Conservation (phyloP, 2,888 invertebrate species). For the Pristionchus exspectatus region DNA sequence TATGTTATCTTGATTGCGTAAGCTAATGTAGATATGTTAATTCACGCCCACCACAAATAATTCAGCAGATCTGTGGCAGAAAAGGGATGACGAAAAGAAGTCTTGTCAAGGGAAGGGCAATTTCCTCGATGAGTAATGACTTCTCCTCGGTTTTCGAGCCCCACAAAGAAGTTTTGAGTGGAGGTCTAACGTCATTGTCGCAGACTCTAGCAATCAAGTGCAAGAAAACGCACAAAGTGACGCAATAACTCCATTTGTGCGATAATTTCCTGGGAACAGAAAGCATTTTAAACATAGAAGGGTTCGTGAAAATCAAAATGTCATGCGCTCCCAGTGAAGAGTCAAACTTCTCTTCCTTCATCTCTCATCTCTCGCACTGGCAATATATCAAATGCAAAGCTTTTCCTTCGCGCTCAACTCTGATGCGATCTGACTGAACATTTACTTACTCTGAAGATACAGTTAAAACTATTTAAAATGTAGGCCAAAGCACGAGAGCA, state of each 20-base stretch:
- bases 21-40: no score
- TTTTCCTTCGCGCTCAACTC: neutral
- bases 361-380: neutral
- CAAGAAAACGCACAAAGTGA: neutral
- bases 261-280: neutral
- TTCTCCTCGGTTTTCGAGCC: neutral
- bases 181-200: neutral
- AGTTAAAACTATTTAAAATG: neutral
- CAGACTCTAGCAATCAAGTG: neutral
- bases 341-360: neutral
- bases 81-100: neutral
- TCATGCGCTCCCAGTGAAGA: neutral
- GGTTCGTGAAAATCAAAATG: neutral
- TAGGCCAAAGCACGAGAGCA: neutral
- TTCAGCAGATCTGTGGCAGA: neutral
- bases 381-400: slow-evolving; percentile 35
- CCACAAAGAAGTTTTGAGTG: neutral
- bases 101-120: neutral
- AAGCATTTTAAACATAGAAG: neutral
- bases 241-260: neutral
- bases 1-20: no score
- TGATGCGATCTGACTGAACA: neutral
- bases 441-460: neutral
- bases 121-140: slow-evolving; percentile 31
- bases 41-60: no score